Conservation (phyloP, 1,140 invertebrate genomes). For the Tribolium madens region DNA sequence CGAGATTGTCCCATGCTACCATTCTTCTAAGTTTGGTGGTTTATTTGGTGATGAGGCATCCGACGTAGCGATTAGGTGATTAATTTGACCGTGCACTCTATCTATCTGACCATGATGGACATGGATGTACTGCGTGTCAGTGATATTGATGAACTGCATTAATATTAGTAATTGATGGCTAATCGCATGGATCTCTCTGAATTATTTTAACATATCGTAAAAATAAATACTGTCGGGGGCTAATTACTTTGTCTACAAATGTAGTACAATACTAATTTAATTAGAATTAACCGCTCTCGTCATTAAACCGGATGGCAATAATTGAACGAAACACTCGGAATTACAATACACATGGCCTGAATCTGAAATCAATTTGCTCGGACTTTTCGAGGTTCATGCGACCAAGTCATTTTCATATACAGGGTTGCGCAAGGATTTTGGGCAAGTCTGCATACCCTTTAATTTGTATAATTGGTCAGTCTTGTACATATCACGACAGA, state of each 20-base stretch:
- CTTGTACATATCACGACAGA: constrained; percentile 56
- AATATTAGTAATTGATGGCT: constrained; percentile 43
- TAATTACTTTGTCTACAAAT: constrained; percentile 12
- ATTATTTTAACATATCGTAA: constrained; percentile 21
- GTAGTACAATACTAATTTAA: not conserved
- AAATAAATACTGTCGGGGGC: not conserved
- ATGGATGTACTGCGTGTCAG: constrained; percentile 43
- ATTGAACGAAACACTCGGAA: not conserved
- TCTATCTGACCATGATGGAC: constrained; percentile 15
- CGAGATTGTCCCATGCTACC: constrained; percentile 60
- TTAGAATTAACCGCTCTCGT: constrained; percentile 3
- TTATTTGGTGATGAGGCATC: constrained; percentile 48
- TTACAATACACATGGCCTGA: not conserved
- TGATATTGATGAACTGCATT: constrained; percentile 48
- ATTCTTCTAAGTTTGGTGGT: constrained; percentile 55
- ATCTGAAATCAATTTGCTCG: not conserved
- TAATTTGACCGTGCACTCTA: not conserved
- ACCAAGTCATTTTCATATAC: not conserved
- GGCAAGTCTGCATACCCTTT: not conserved
- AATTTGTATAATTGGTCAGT: constrained; percentile 34
- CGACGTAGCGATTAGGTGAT: constrained; percentile 54
- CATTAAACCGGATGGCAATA: not conserved
- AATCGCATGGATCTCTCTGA: constrained; percentile 43
- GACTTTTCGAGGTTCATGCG: not conserved
- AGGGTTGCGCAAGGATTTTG: not conserved